Evolutionary conservation across 2,888 invertebrate genomes (phyloP).

Genomic region (Epinotia demarniana): DNA sequence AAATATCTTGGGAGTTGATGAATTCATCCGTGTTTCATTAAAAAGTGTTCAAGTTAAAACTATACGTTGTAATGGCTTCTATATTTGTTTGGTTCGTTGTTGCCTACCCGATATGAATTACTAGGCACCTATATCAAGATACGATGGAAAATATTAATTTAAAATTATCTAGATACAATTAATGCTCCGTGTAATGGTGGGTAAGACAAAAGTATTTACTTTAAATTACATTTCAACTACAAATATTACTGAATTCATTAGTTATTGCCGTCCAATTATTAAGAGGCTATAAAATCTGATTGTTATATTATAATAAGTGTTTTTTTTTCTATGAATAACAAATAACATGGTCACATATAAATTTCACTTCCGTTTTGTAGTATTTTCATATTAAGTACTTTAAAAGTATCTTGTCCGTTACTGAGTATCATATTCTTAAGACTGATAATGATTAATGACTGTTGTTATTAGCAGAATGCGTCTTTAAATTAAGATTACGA

Average conservation of each 20-base stretch:
- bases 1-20: no score
- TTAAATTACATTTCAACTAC: not conserved
- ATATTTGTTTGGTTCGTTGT: conserved; percentile 1
- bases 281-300: not conserved
- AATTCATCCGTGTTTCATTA: not conserved
- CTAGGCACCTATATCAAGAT: not conserved
- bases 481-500: not conserved
- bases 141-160: not conserved
- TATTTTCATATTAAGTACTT: not conserved
- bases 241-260: not conserved
- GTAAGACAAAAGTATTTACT: not conserved
- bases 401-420: conserved; percentile 5
- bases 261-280: not conserved
- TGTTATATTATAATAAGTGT: not conserved
- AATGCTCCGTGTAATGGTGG: not conserved
- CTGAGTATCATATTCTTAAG: conserved; percentile 13
- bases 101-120: not conserved
- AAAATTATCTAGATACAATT: not conserved
- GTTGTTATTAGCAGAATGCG: not conserved
- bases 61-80: not conserved
- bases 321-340: not conserved
- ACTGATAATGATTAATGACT: not conserved
- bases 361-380: not conserved
- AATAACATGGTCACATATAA: not conserved
- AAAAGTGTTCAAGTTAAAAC: not conserved